Evolutionary conservation across 2,797 vertebrate species (phyloP).

Genomic region (Arctocebus calabarensis): DNA sequence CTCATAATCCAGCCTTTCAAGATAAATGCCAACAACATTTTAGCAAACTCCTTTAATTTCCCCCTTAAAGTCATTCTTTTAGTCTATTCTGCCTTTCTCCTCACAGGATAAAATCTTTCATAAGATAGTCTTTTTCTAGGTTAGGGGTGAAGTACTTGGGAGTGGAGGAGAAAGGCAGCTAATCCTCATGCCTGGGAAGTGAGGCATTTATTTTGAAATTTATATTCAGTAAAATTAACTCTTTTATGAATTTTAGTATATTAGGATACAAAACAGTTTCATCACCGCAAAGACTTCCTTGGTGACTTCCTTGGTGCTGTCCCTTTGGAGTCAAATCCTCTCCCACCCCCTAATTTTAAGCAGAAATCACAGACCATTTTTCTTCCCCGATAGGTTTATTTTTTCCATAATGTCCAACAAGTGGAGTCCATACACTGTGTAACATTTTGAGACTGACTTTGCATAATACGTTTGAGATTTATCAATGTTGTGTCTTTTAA

Average conservation of each 20-base stretch:
- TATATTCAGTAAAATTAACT: neutral
- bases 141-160: neutral
- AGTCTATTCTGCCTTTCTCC: neutral
- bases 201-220: neutral
- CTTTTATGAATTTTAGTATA: neutral
- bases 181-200: neutral
- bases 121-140: neutral
- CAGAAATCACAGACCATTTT: neutral
- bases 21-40: neutral
- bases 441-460: constrained; percentile 23
- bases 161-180: neutral
- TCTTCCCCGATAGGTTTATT: neutral
- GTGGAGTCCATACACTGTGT: neutral
- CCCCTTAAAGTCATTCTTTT: constrained; percentile 24
- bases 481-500: neutral
- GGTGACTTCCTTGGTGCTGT: neutral
- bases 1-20: constrained; percentile 56
- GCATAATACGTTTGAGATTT: constrained; percentile 17
- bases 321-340: neutral
- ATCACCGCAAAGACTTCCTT: neutral
- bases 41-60: constrained; percentile 11
- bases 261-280: neutral
- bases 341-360: neutral
- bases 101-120: neutral
- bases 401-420: neutral